Evolutionary conservation across 2,113 vertebrate genomes (phyloP).

Genomic region (Ramphastos sulfuratus): DNA sequence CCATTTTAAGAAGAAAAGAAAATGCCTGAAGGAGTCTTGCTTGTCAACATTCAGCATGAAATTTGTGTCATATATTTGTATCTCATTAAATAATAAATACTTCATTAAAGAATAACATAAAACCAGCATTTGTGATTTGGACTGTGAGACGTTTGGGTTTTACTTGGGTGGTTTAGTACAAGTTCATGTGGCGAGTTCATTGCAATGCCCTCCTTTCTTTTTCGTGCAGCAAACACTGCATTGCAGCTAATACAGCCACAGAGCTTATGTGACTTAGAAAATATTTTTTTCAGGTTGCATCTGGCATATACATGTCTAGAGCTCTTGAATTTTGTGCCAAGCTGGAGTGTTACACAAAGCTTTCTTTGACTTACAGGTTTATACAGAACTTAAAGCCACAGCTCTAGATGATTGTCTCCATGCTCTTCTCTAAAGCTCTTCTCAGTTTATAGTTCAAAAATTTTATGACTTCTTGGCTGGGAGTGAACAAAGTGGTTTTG

Average conservation of each 20-base stretch:
- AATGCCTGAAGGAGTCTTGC: not conserved
- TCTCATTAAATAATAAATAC: slow-evolving; percentile 4
- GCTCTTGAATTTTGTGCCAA: not conserved
- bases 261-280: not conserved
- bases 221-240: not conserved
- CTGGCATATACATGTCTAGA: not conserved
- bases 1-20: not conserved
- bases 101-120: not conserved
- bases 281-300: not conserved
- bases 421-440: slow-evolving; percentile 25
- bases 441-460: not conserved
- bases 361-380: not conserved
- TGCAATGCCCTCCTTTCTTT: not conserved
- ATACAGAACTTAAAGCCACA: not conserved
- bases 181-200: not conserved
- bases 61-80: slow-evolving; percentile 26
- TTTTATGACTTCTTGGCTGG: not conserved
- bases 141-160: not conserved
- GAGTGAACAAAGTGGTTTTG: not conserved
- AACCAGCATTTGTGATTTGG: not conserved
- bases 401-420: not conserved
- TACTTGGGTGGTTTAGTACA: not conserved
- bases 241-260: not conserved
- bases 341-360: not conserved
- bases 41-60: not conserved